Evolutionary conservation across 2,888 invertebrate species (phyloP), one percentile per base, ranked within the genome.

Genomic region (Gerosis bhagava): DNA sequence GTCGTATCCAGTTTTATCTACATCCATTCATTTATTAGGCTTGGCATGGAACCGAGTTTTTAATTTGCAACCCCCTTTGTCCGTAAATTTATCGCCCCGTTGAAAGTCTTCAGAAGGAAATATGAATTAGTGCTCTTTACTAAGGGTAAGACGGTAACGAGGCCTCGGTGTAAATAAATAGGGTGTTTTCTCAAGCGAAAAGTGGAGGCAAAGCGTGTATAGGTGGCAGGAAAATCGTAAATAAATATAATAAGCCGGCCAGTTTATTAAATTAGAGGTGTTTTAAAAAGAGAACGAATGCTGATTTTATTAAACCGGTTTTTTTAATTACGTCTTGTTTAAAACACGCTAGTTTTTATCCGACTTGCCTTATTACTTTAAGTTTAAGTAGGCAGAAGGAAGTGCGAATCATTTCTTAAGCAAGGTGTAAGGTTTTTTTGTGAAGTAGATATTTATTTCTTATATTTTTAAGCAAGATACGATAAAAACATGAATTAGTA

Each of bases 31-130:
- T 75, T n/a, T 73, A 78, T 77, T 70, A 71, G 63, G 65, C 73
- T 69, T 70, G 70, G 73, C 66, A 68, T 66, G 65, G 70, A 67
- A 63, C 72, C 57, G 65, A 69, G 73, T 83, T 84, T 84, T 84
- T 83, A 84, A 84, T 83, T 86, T 83, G 74, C 72, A 67, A 66
- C 70, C 77, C 77, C 73, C 74, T 73, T 80, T 77, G 81, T 78
- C 64, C 68, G 70, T 70, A 67, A 81, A 82, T 82, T 84, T 77
- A 68, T 73, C 74, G 77, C 76, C 50, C 69, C 71, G 76, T 65
- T 74, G 77, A 71, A 76, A 67, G 70, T 76, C 77, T 77, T 74
- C 71, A 67, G 45, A 39, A 45, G 70, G 76, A 83, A 81, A 80
- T 83, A 83, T 82, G 79, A 83, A 84, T 83, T 81, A 83, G 77